These are phyloP conservation scores for Agonopterix alstromeriana DNA, from an alignment of 2,888 invertebrate genomes.

Conservation along the genomic window DNA sequence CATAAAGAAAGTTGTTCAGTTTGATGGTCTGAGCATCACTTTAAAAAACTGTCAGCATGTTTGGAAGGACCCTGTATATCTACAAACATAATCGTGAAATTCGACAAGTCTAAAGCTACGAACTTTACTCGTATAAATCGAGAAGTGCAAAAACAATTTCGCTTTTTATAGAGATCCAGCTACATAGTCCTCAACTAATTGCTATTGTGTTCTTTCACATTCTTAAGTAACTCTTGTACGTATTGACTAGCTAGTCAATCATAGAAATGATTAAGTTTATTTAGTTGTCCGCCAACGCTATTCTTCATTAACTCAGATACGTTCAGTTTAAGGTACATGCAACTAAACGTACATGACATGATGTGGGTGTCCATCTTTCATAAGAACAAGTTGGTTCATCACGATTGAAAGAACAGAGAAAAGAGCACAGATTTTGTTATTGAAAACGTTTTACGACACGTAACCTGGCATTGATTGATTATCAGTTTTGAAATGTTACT, in stretches of 20 bases:
- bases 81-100: too few species aligned
- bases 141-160: too few species aligned
- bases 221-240: conserved; percentile 5
- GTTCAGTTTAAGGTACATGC: conserved; percentile 4
- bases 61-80: too few species aligned
- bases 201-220: conserved; percentile 20
- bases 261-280: conserved; percentile 48
- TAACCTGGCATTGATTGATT: conserved; percentile 52
- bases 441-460: conserved; percentile 53
- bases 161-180: too few species aligned
- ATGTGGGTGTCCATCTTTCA: conserved; percentile 56
- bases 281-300: conserved; percentile 55
- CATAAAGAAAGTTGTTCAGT: too few species aligned
- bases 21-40: too few species aligned
- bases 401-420: conserved; percentile 43
- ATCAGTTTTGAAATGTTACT: conserved; percentile 8
- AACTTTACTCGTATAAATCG: too few species aligned
- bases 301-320: conserved; percentile 27
- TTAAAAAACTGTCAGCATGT: too few species aligned
- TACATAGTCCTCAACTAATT: conserved; percentile 15
- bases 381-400: conserved; percentile 54
- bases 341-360: conserved; percentile 22
- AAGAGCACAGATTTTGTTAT: conserved; percentile 42
- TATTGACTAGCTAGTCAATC: conserved; percentile 43
- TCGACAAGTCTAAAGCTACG: too few species aligned